These are phyloP conservation scores for Drosophila mojavensis DNA, from an alignment of 1,140 invertebrate species.

Conservation along the genomic window DNA sequence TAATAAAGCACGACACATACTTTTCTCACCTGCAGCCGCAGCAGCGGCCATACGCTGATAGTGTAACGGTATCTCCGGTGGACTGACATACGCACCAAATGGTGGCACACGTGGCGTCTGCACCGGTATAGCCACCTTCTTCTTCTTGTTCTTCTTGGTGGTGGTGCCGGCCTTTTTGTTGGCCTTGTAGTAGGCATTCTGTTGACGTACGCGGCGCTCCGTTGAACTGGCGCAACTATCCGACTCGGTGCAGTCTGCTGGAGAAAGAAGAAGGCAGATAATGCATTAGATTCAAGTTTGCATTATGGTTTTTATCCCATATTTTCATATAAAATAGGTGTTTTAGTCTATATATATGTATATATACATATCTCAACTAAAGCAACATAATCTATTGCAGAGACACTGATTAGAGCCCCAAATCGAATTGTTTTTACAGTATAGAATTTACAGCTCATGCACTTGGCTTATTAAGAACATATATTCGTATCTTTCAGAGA, in stretches of 20 bases:
- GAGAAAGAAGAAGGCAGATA: background rate
- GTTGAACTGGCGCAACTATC: constrained; percentile 90
- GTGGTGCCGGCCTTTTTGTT: constrained; percentile 88
- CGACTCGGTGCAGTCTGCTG: constrained; percentile 91
- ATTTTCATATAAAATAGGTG: too few species aligned
- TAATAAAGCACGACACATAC: constrained; percentile 85
- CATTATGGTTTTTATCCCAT: too few species aligned
- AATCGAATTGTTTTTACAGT: too few species aligned
- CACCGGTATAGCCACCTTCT: constrained; percentile 91
- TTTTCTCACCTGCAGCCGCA: constrained; percentile 75
- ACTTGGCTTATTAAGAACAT: too few species aligned
- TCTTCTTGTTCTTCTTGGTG: constrained; percentile 92
- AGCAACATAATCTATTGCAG: background rate
- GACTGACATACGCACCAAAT: constrained; percentile 84
- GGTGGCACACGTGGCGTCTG: constrained; percentile 94
- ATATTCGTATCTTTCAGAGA: too few species aligned
- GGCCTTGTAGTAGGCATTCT: constrained; percentile 87
- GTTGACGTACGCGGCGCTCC: constrained; percentile 88
- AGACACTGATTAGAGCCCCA: too few species aligned
- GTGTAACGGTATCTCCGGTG: constrained; percentile 81
- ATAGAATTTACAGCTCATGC: too few species aligned
- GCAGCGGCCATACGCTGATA: constrained; percentile 78
- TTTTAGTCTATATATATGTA: too few species aligned
- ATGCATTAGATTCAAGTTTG: too few species aligned
- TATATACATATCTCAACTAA: background rate